Percentiles rank a stretch among this genome's conserved stretches.
These are phyloP conservation scores for Portunus trituberculatus DNA, from an alignment of 1,140 invertebrate species.

Conservation along the genomic window DNA sequence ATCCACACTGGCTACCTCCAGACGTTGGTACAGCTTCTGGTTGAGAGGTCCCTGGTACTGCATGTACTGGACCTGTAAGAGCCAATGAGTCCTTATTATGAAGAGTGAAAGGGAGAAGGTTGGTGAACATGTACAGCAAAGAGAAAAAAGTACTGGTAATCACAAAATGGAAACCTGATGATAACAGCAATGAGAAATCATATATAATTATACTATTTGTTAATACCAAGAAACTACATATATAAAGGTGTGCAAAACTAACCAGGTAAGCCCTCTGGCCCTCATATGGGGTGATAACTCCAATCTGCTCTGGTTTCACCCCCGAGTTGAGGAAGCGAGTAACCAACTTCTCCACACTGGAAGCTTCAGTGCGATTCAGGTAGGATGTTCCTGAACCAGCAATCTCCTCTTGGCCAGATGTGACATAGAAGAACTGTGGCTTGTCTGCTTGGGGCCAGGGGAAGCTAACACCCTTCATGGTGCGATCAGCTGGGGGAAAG, in stretches of 20 bases:
- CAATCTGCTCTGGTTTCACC: slow-evolving; percentile 98
- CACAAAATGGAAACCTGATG: too few species aligned
- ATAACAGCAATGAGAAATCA: too few species aligned
- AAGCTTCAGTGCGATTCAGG: slow-evolving; percentile 98
- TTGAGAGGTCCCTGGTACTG: slow-evolving; percentile 98
- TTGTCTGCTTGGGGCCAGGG: slow-evolving; percentile 98
- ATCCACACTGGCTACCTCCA: slow-evolving; percentile 99
- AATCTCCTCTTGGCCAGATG: slow-evolving; percentile 98
- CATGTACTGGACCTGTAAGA: slow-evolving; percentile 90
- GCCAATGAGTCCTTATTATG: too few species aligned
- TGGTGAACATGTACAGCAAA: too few species aligned
- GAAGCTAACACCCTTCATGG: slow-evolving; percentile 95
- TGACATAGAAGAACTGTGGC: slow-evolving; percentile 99
- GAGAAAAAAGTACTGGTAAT: too few species aligned
- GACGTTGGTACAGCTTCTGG: slow-evolving; percentile 98
- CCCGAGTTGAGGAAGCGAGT: slow-evolving; percentile 96
- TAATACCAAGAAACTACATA: not conserved
- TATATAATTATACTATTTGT: too few species aligned
- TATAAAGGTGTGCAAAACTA: slow-evolving; percentile 60
- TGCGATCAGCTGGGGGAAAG: slow-evolving; percentile 88
- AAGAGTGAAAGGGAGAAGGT: too few species aligned
- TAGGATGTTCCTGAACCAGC: slow-evolving; percentile 99
- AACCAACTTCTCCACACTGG: slow-evolving; percentile 98
- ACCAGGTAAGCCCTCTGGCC: slow-evolving; percentile 98
- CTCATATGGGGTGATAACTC: slow-evolving; percentile 99